Evolutionary conservation across 2,888 invertebrate genomes (phyloP), one percentile per base, ranked within the genome.

Genomic region (Hirtodrosophila duncani): DNA sequence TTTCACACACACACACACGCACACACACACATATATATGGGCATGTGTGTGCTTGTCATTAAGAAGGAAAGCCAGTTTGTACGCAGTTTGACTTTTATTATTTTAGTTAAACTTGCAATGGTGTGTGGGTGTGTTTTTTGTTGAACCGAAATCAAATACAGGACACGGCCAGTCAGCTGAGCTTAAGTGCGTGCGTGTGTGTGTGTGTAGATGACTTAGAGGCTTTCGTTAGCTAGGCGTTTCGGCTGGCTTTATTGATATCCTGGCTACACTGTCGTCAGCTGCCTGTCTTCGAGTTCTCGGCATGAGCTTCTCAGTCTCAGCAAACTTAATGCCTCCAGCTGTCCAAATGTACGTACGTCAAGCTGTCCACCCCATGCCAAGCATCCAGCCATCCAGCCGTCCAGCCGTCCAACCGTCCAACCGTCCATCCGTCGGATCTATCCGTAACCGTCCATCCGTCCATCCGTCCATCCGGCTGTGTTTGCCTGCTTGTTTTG

Each of bases 51-150:
- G 23, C 30, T 55, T 63, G 66, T 67, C 61, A 61, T 70, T 70
- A 58, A 58, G 70, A n/a, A n/a, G 61, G 59, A 61, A 64, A 64
- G 64, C 59, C 67, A 70, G 62, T 68, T 68, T 66, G 66, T 68
- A 66, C 65, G 65, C 55, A 66, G 63, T 71, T 74, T 74, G 77
- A 69, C 72, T 77, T 74, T 74, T 77, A 74, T 74, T 77, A 67
- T 69, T 74, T 77, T 77, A 62, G 69, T 71, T 77, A 57, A 77
- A 69, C 72, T 77, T 72, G 14, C 7, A 20, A 33, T 11, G 44
- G 20, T 11, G n/a, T 14, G 44, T 18, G 20, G 2, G 14, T 20
- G 44, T 43, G 43, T 33, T 30, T n/a, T n/a, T n/a, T 33, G 48
- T 55, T 58, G 63, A 63, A 60, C 66, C 60, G 57, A 72, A 72